phyloP scores from a whole-genome alignment of 2,888 invertebrate species.

The Erannis defoliaria region DNA sequence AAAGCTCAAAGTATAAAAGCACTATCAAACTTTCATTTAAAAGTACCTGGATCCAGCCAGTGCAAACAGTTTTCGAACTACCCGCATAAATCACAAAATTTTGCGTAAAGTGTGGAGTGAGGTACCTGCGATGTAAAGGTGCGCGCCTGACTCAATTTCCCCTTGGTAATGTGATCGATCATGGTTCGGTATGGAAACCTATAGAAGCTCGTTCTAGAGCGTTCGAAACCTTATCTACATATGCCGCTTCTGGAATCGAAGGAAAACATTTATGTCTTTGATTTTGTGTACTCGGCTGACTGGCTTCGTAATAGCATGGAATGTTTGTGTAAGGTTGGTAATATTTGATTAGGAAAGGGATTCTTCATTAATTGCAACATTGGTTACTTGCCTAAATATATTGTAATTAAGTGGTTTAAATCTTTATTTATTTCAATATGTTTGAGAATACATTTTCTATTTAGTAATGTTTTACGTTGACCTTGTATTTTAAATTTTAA shows the following conservation, averaged over 20 bases:
- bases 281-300: slow-evolving; percentile 30
- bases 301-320: slow-evolving; percentile 18
- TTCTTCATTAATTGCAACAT: slow-evolving; percentile 14
- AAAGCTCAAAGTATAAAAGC: slow-evolving; percentile 7
- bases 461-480: not conserved
- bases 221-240: slow-evolving; percentile 32
- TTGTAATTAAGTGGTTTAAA: not conserved
- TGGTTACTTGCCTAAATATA: not conserved
- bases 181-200: slow-evolving; percentile 38
- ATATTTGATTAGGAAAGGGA: slow-evolving; percentile 21
- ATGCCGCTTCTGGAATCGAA: slow-evolving; percentile 30
- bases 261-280: slow-evolving; percentile 33
- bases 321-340: slow-evolving; percentile 26
- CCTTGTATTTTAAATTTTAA: too few species aligned
- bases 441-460: not conserved
- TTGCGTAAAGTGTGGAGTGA: slow-evolving; percentile 33
- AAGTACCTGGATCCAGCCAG: slow-evolving; percentile 11
- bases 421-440: not conserved
- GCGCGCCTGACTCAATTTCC: slow-evolving; percentile 63
- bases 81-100: slow-evolving; percentile 35
- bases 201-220: slow-evolving; percentile 32
- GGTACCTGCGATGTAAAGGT: slow-evolving; percentile 47
- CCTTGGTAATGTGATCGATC: slow-evolving; percentile 64
- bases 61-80: slow-evolving; percentile 31
- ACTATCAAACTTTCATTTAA: slow-evolving; percentile 20